phyloP scores from a whole-genome alignment of 2,797 vertebrate species.

The Gadopsis marmoratus region DNA sequence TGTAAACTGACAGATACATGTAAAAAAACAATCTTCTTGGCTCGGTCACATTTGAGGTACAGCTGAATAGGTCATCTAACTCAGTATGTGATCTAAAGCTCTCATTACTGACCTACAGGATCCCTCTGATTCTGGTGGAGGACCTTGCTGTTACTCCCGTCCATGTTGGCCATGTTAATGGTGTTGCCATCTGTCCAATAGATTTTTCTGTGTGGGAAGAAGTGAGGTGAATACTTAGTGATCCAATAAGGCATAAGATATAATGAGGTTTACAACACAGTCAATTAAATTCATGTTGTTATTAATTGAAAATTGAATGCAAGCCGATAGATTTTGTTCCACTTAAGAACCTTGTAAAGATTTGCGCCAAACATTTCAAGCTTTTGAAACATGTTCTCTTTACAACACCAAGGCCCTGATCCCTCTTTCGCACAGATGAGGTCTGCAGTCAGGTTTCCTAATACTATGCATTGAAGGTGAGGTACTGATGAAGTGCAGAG shows the following conservation, averaged over 20 bases:
- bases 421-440: conserved; percentile 20
- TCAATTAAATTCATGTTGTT: conserved; percentile 31
- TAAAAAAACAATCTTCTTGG: neutral
- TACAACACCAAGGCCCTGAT: conserved; percentile 22
- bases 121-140: conserved; percentile 97
- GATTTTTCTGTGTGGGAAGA: conserved; percentile 87
- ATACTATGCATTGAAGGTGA: conserved; percentile 46
- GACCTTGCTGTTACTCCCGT: conserved; percentile 98
- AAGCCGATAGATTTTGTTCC: conserved; percentile 29
- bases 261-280: conserved; percentile 19
- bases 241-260: conserved; percentile 23
- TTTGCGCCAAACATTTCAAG: neutral
- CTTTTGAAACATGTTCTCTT: conserved; percentile 15
- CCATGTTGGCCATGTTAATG: conserved; percentile 98
- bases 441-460: conserved; percentile 21
- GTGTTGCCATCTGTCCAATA: conserved; percentile 99
- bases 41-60: too few relatives aligned
- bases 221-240: conserved; percentile 43
- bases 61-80: neutral
- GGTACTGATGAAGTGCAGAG: conserved; percentile 55
- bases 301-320: conserved; percentile 25
- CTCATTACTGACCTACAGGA: conserved; percentile 91
- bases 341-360: conserved; percentile 27
- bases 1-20: neutral
- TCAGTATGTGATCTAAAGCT: neutral